Evolutionary conservation across 2,797 vertebrate species (phyloP), one percentile per base, ranked within the genome.

Genomic region (Aeoliscus strigatus): DNA sequence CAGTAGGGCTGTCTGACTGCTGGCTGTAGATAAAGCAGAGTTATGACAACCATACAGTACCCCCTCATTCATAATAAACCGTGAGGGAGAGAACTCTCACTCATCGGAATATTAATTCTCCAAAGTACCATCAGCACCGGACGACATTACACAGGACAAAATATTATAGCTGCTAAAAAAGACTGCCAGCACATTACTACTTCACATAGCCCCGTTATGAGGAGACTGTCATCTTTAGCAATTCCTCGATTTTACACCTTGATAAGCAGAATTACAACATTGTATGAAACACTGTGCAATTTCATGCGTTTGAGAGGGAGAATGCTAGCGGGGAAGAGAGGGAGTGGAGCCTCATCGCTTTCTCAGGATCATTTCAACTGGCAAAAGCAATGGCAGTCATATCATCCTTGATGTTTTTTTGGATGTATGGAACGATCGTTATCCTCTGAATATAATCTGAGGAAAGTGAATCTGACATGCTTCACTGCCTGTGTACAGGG

Each of bases 21-120:
- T 69, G 68, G 75, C 73, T 77, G 70, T 66, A 81, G 82, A 86
- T 86, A 84, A 83, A 83, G 74, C 74, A 67, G 68, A 77, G 68
- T 82, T 80, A 75, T 80, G 73, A 85, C 75, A 82, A 73, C 73
- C 73, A 77, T 73, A 77, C 63, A 70, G 66, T 70, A 51, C 47
- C 73, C 66, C 66, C 61, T 79, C 76, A 79, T 81, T 76, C 73
- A 78, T 79, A 72, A 75, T 76, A 82, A 79, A 77, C 73, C 70
- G 73, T 56, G 55, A 62, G 70, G 48, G 58, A 61, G 39, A 51
- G 41, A 44, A 54, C 55, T 64, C 65, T 53, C 54, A 50, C 64
- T 66, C 60, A 56, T 26, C 35, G 42, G 60, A 55, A 73, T 66
- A 70, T 45, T 73, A 70, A 71, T 64, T 56, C 66, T 70, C 62